Evolutionary conservation across 1,140 invertebrate genomes (phyloP), one percentile per base, ranked within the genome.

Genomic region (Drosophila suzukii): DNA sequence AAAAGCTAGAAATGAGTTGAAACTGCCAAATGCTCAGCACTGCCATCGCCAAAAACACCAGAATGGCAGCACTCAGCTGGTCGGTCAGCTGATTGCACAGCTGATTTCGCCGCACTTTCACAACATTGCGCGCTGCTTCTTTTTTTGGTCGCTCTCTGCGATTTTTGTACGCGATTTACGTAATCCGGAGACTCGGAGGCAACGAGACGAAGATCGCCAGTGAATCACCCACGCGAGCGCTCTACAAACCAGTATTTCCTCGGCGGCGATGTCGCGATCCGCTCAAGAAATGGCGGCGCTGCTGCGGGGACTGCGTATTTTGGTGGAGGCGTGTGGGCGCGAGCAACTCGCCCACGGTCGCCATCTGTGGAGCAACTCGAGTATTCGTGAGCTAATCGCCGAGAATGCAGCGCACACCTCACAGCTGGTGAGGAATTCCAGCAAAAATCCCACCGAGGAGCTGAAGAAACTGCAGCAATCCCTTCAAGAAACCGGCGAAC

Each of bases 311-410:
- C 75, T 95, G 59, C 93, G 94, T 79, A 92, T 94, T 44, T 94
- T 96, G 59, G 85, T 93, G 51, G 93, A 94, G 77, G 94, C 95
- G 49, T 93, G 93, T 44, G 79, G 93, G 38, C 94, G 94, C 88
- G 83, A 94, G 50, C 94, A 95, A 78, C 92, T 94, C 93, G 60
- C 91, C 93, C 79, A 90, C 93, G 82, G 93, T 1, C 65, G 93
- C 89, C 84, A 93, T 76, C 91, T 95, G 70, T 95, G 95, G 94
- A 92, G 93, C 90, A 95, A 95, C 78, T 96, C 95, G 32, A 95
- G 94, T 85, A 70, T 95, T 20, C 94, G 92, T 61, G 93, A 93
- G 53, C 67, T 93, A 38, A 58, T 93, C 46, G 86, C 93, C 62
- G 83, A 68, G 38, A 93, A 93, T 77, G 76, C 92, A 39, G 91